Conservation (phyloP, 2,888 invertebrate genomes). For the Caenorhabditis sp. region DNA sequence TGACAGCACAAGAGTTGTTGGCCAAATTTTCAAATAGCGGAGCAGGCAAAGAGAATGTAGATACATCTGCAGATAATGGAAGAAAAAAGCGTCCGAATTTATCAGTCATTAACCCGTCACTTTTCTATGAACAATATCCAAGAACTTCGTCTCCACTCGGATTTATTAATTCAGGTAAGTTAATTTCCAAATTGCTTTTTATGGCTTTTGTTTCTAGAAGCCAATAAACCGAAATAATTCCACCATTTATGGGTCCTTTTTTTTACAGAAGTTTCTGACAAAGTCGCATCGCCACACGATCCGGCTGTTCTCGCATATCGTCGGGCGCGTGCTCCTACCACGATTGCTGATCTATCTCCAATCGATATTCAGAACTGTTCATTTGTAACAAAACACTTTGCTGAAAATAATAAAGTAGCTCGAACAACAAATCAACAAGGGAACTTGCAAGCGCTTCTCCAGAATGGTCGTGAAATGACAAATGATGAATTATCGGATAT, state of each 20-base stretch:
- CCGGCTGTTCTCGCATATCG: conserved; percentile 40
- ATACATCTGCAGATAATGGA: background rate
- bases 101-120: conserved; percentile 36
- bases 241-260: too few relatives aligned
- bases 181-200: too few relatives aligned
- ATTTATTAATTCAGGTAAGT: background rate
- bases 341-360: conserved; percentile 29
- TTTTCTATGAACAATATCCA: conserved; percentile 39
- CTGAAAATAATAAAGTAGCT: background rate
- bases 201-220: too few relatives aligned
- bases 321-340: conserved; percentile 15
- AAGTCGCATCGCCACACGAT: conserved; percentile 24
- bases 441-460: background rate
- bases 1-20: background rate
- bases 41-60: background rate
- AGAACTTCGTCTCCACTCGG: conserved; percentile 33
- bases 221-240: too few relatives aligned
- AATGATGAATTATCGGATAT: conserved; percentile 41
- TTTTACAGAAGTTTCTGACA: conserved; percentile 4
- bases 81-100: conserved; percentile 35
- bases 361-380: conserved; percentile 33
- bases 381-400: conserved; percentile 25
- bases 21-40: background rate
- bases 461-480: conserved; percentile 20
- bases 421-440: too few relatives aligned